A percentile compares a stretch with the other conserved stretches of the same genome.
Evolutionary conservation across 2,797 vertebrate species (phyloP).

Genomic region (Pterois miles): DNA sequence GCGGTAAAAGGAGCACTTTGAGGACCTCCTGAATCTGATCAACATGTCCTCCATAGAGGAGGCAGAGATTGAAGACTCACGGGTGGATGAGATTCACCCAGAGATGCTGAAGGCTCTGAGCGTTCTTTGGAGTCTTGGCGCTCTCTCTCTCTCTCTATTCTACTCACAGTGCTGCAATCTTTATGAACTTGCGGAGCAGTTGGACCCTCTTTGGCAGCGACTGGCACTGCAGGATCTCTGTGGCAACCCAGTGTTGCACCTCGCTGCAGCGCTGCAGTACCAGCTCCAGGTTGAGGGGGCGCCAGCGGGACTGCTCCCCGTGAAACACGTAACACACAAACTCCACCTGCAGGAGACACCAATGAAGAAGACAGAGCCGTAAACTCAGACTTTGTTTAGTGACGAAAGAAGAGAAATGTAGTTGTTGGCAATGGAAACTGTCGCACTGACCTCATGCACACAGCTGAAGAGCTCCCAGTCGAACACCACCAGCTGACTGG

Average conservation of each 20-base stretch:
- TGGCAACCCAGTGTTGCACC: slow-evolving; percentile 97
- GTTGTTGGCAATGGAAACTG: too few species aligned
- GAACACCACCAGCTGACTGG: slow-evolving; percentile 94
- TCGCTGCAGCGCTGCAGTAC: slow-evolving; percentile 96
- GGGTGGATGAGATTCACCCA: too few species aligned
- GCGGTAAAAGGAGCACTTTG: too few species aligned
- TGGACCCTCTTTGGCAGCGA: slow-evolving; percentile 91
- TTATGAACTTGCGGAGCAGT: slow-evolving; percentile 97
- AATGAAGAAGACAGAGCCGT: neutral
- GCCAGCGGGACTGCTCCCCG: slow-evolving; percentile 92
- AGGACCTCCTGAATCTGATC: too few species aligned
- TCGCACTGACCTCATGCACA: slow-evolving; percentile 89
- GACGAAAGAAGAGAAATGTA: neutral
- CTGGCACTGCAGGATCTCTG: slow-evolving; percentile 94
- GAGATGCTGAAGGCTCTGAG: too few species aligned
- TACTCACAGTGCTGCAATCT: slow-evolving; percentile 95
- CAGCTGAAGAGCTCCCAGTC: slow-evolving; percentile 98
- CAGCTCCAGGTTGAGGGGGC: slow-evolving; percentile 95
- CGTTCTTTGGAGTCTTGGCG: too few species aligned
- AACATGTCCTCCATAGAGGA: too few species aligned
- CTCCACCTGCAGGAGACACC: slow-evolving; percentile 86
- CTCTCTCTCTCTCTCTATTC: too few species aligned
- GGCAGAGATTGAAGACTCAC: too few species aligned
- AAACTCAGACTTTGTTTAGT: neutral
- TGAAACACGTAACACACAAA: slow-evolving; percentile 97